These are phyloP conservation scores for Parnassius apollo DNA, from an alignment of 2,888 invertebrate genomes.

Conservation along the genomic window DNA sequence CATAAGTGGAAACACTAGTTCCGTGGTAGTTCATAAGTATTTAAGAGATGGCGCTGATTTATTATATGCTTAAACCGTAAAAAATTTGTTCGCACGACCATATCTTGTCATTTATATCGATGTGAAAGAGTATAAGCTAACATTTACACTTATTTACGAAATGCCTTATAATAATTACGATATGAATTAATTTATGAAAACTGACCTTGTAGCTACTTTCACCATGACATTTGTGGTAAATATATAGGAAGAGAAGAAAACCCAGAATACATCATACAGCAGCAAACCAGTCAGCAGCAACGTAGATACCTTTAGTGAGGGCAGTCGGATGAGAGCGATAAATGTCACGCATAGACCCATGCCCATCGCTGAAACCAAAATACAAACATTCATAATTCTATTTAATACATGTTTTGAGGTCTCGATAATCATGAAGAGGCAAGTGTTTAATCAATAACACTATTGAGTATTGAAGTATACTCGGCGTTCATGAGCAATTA, in stretches of 20 bases:
- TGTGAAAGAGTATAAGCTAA: too few species aligned
- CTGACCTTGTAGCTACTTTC: slow-evolving; percentile 85
- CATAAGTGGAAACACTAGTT: too few species aligned
- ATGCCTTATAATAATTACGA: neutral
- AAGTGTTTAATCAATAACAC: too few species aligned
- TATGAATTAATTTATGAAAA: neutral
- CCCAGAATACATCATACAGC: slow-evolving; percentile 99
- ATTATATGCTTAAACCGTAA: too few species aligned
- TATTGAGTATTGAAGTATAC: too few species aligned
- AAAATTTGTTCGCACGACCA: too few species aligned
- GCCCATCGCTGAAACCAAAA: slow-evolving; percentile 88
- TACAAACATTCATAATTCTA: neutral
- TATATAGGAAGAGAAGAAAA: slow-evolving; percentile 98
- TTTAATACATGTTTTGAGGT: too few species aligned
- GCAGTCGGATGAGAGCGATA: slow-evolving; percentile 97
- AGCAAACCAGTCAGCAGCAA: slow-evolving; percentile 95
- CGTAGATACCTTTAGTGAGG: slow-evolving; percentile 95
- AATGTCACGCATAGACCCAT: slow-evolving; percentile 99
- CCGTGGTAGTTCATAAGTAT: too few species aligned
- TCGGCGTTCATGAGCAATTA: too few species aligned
- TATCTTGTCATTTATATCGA: too few species aligned
- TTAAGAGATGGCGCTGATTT: too few species aligned
- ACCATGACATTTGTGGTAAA: slow-evolving; percentile 99
- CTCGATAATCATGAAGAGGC: too few species aligned
- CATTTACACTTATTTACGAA: neutral